Evolutionary conservation across 2,888 invertebrate species (phyloP).

Genomic region (Lordiphosa fenestrarum): DNA sequence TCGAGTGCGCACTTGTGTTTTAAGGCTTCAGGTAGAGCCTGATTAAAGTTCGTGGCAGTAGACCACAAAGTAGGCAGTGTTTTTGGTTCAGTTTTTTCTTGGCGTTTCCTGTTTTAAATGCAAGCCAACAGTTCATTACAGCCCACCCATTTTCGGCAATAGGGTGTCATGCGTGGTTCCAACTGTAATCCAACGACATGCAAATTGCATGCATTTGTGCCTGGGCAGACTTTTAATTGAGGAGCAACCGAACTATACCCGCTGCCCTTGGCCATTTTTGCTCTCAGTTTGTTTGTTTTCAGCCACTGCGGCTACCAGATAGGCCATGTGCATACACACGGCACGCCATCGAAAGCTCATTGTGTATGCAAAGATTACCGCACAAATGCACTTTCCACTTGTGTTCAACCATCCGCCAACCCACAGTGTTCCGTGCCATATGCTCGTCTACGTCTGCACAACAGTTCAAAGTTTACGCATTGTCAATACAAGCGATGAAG

Average conservation of each 20-base stretch:
- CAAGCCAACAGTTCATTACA: neutral
- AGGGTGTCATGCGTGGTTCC: conserved; percentile 9
- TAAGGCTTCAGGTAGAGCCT: too few relatives aligned
- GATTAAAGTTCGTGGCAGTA: too few relatives aligned
- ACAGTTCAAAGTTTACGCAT: conserved; percentile 33
- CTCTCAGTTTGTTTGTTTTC: conserved; percentile 46
- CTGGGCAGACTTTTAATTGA: conserved; percentile 49
- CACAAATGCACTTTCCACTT: conserved; percentile 39
- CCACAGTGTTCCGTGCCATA: neutral
- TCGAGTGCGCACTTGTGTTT: too few relatives aligned
- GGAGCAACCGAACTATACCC: conserved; percentile 33
- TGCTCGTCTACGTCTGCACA: conserved; percentile 6
- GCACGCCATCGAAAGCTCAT: conserved; percentile 43
- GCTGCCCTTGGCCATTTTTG: conserved; percentile 39
- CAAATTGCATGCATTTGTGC: conserved; percentile 30
- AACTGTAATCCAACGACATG: conserved; percentile 17
- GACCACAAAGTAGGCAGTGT: too few relatives aligned
- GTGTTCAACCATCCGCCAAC: neutral
- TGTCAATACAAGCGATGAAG: conserved; percentile 41
- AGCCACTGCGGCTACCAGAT: conserved; percentile 32
- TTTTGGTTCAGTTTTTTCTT: neutral
- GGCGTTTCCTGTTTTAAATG: neutral
- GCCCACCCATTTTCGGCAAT: conserved; percentile 7
- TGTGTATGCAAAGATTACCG: conserved; percentile 63
- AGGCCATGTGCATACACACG: conserved; percentile 26